Evolutionary conservation across 2,888 invertebrate genomes (phyloP), one percentile per base, ranked within the genome.

Genomic region (Drosophila macrothrix): DNA sequence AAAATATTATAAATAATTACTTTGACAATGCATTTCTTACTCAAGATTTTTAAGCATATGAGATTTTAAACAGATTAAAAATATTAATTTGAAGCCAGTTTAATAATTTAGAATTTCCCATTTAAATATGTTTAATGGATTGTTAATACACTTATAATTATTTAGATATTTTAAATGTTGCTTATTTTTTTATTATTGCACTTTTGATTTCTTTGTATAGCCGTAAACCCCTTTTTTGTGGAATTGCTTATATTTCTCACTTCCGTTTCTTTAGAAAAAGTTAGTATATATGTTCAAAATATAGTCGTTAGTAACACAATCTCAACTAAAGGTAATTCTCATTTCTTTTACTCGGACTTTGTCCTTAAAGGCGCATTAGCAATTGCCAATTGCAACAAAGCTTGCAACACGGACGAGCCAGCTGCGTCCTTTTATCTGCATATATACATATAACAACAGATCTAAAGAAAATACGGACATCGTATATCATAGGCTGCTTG

Each of bases 381-480:
- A 25, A 37, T 52, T 31, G 31, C 31, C 31, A 31, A 50, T 73
- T 73, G 73, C 73, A 73, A 62, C 58, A 73, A 25, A 60, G 49
- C 35, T 61, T 66, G 71, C 66, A 25, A 49, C 63, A 66, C 25
- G 1, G 22, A 12, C 43, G 10, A n/a, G 60, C 39, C 41, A 39
- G 25, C 60, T 63, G 25, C 49, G 49, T 25, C n/a, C 28, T 35
- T 22, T n/a, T 28, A 78, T 76, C 56, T 73, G 59, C 65, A 63
- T 71, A 29, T 60, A 39, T 50, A 37, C 14, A 3, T 39, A 35
- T 28, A 56, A 9, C 64, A 68, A 67, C 25, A 50, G 31, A 25
- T 7, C 6, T 4, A 2, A 35, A 12, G 35, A 10, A n/a, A 33
- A 9, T 49, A 33, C n/a, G 22, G 22, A 16, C 43, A 31, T 19